Evolutionary conservation across 2,888 invertebrate species (phyloP).

Genomic region (Apamea sordens): DNA sequence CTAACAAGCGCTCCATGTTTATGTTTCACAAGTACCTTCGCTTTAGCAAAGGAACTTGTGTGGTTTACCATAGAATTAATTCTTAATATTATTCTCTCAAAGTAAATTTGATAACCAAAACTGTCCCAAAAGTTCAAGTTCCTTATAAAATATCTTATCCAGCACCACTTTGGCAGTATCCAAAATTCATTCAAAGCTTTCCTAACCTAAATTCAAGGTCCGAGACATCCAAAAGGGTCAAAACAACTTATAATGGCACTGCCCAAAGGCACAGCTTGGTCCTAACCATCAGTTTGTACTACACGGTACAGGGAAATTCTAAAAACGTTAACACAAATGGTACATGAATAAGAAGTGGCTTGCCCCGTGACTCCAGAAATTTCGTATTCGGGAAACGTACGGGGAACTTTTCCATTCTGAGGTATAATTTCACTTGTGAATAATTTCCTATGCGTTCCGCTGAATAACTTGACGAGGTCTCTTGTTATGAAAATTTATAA

Average conservation of each 20-base stretch:
- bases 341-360: conserved; percentile 66
- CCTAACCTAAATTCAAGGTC: conserved; percentile 23
- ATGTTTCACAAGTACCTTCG: conserved; percentile 11
- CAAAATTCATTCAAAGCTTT: conserved; percentile 53
- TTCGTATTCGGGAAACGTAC: conserved; percentile 64
- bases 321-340: conserved; percentile 65
- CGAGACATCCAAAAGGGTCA: conserved; percentile 9
- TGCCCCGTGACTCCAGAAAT: conserved; percentile 63
- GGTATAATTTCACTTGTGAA: conserved; percentile 76
- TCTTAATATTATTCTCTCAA: conserved; percentile 17
- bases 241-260: conserved; percentile 46
- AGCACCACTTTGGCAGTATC: conserved; percentile 44
- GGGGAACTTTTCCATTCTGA: conserved; percentile 73
- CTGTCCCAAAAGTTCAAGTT: conserved; percentile 35
- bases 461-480: conserved; percentile 71
- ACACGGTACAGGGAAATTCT: conserved; percentile 57
- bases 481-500: conserved; percentile 68
- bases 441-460: conserved; percentile 72
- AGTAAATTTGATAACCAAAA: conserved; percentile 47
- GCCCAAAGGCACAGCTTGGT: conserved; percentile 54
- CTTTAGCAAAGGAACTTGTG: no score
- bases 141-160: conserved; percentile 40
- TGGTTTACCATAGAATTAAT: conserved; percentile 8
- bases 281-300: conserved; percentile 63
- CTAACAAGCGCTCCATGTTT: background rate